Evolutionary conservation across 1,140 invertebrate genomes (phyloP), one percentile per base, ranked within the genome.

Genomic region (Melitaea cinxia): DNA sequence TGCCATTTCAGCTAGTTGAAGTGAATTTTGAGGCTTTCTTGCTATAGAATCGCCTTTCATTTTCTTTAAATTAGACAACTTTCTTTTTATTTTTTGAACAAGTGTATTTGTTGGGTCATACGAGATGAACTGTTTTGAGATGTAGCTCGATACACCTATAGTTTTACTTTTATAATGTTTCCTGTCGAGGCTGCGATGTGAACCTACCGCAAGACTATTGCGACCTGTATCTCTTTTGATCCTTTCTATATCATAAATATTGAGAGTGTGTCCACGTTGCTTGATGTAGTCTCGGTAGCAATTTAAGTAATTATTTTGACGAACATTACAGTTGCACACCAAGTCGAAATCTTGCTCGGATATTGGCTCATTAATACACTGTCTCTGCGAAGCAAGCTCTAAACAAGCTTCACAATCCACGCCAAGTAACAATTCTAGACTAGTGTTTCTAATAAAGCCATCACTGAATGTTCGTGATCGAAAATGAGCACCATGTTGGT

Each of bases 61-160:
- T 70, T 85, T 91, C 78, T 91, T 91, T 53, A 92, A 82, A 72
- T 86, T 91, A 17, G 89, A 91, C 66, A 92, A 72, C 71, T 92
- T 92, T 54, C 85, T 82, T 79, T 92, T 92, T 68, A 92, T 90
- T 72, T 91, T 92, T 65, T 91, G 88, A 12, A 92, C 85, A 21
- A 92, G 73, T 17, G 86, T 91, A 58, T 83, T 89, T 4, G 84
- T 86, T 10, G 83, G 89, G 45, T 92, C 90, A 57, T 89, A 87
- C 1, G 89, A 88, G 63, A 91, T 88, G 28, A 89, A 77, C 54
- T 92, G 89, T 68, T 90, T 88, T 17, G 91, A 91, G 74, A 91
- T 83, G 62, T 91, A 91, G 62, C 83, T 90, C 4, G 86, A 89
- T 17, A 92, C 86, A 15, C 87, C 88, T 35, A 88, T 82, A 47